phyloP scores from a whole-genome alignment of 2,888 invertebrate species.

The Nemotelus pantherinus region DNA sequence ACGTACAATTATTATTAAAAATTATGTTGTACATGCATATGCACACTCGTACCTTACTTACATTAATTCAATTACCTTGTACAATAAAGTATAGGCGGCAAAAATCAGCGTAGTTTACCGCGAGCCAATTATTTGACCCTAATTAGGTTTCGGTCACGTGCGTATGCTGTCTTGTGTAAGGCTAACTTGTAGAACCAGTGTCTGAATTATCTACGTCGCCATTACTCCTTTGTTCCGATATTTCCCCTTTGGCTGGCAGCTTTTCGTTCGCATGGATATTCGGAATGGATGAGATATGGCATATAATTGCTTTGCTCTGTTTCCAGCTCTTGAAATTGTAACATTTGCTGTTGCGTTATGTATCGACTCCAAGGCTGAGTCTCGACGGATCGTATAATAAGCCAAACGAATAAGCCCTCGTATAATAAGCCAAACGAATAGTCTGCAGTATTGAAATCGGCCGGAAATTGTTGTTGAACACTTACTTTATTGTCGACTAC shows the following conservation, averaged over 20 bases:
- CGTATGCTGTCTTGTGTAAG: too few species aligned
- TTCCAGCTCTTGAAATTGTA: conserved; percentile 56
- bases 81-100: too few species aligned
- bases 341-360: conserved; percentile 48
- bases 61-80: too few species aligned
- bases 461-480: neutral
- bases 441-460: conserved; percentile 50
- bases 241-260: conserved; percentile 87
- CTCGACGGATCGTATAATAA: conserved; percentile 53
- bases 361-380: conserved; percentile 35
- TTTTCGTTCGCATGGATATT: conserved; percentile 86
- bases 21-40: too few species aligned
- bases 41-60: too few species aligned
- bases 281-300: conserved; percentile 55
- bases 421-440: conserved; percentile 58
- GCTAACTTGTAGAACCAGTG: too few species aligned
- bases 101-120: too few species aligned
- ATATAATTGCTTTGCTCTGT: conserved; percentile 60
- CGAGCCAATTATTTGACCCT: too few species aligned
- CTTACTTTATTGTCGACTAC: conserved; percentile 28
- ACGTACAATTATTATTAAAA: too few species aligned
- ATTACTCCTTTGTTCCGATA: conserved; percentile 87
- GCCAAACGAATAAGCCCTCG: conserved; percentile 56
- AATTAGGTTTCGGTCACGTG: too few species aligned
- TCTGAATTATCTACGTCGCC: conserved; percentile 77